Evolutionary conservation across 2,888 invertebrate species (phyloP), one percentile per base, ranked within the genome.

Genomic region (Cheilosia vulpina): DNA sequence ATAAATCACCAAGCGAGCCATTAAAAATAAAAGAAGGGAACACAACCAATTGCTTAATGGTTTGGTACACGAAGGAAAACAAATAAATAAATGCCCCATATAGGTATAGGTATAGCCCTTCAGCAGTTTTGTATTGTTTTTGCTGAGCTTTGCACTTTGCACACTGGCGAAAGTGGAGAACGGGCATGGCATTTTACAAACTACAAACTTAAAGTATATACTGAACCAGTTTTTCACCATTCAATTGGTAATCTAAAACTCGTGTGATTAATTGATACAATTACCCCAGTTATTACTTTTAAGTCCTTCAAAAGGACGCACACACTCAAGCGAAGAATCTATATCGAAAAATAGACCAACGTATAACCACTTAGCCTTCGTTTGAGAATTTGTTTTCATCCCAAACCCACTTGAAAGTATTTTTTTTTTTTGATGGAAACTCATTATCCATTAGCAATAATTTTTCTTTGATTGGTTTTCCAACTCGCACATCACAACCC

Each of bases 401-500:
- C 47, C 34, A 34, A 21, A 63, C 11, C 53, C 73, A 63, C 73
- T 73, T 73, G 62, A 63, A 34, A 71, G 27, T 24, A 24, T 60
- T 43, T 45, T 34, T 57, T 34, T 57, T 55, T 34, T 50, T 21
- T 24, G 6, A 17, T 24, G 0, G 5, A 43, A 52, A 52, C 15
- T 43, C 31, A 47, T 50, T 78, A 71, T 78, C 69, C 69, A 69
- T 69, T 69, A 69, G 68, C 52, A 57, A 68, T 62, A 1, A 17
- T 55, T 66, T 71, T 41, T 27, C 7, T 50, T 7, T 50, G 69
- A 77, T 77, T 69, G 77, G 55, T 69, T 69, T 69, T 68, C 19
- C 58, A 52, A 21, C 24, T 24, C 34, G 19, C 50, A 58, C 15
- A 58, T 58, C 75, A 55, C 50, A 41, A 27, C 76, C 58, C 60